Conservation (phyloP, 2,888 invertebrate genomes). For the Oscheius sp. region DNA sequence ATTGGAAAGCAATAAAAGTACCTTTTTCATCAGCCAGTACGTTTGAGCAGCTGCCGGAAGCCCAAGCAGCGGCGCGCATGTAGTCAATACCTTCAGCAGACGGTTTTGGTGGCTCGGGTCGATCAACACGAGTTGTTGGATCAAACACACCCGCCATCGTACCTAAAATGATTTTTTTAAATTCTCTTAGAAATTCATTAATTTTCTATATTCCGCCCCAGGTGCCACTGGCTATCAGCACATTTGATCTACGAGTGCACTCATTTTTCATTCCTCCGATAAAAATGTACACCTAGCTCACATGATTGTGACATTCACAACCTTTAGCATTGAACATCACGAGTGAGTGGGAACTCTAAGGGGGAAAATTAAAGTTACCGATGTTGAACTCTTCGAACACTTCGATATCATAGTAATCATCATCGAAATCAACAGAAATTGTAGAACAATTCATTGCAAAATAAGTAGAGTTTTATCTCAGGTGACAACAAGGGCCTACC, state of each 20-base stretch:
- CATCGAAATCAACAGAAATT: not conserved
- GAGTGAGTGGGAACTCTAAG: not conserved
- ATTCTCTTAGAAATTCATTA: not conserved
- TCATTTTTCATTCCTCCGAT: no score
- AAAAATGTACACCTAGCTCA: not conserved
- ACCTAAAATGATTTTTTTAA: not conserved
- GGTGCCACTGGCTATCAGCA: not conserved
- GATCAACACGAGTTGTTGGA: constrained; percentile 30
- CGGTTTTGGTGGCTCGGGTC: constrained; percentile 43
- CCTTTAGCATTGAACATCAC: not conserved
- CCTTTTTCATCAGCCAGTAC: constrained; percentile 65
- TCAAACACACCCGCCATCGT: constrained; percentile 37
- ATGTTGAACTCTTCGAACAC: not conserved
- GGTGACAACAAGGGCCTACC: not conserved
- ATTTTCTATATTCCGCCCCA: not conserved
- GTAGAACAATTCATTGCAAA: not conserved
- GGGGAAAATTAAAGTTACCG: not conserved
- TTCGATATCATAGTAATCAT: not conserved
- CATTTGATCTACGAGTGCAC: not conserved
- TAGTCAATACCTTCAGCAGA: constrained; percentile 60
- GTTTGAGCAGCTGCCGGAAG: constrained; percentile 58
- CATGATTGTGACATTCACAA: not conserved
- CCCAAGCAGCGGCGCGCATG: constrained; percentile 67
- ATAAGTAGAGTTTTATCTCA: not conserved
- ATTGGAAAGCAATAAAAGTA: no score